Evolutionary conservation across 2,888 invertebrate species (phyloP).

Genomic region (Balanococcus diminutus): DNA sequence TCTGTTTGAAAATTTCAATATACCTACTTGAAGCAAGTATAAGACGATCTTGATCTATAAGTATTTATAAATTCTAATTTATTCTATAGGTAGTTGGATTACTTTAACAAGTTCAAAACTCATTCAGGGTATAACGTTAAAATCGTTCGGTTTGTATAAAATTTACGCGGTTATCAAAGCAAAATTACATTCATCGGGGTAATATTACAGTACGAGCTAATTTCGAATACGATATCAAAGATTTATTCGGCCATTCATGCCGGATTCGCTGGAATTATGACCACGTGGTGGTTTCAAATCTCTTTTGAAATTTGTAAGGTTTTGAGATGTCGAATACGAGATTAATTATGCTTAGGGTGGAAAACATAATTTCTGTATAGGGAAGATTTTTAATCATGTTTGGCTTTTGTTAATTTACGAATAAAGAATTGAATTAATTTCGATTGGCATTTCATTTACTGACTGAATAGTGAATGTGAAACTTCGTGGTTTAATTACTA

Average conservation of each 20-base stretch:
- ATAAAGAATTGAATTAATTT: too few species aligned
- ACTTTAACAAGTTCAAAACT: not conserved
- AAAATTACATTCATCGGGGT: not conserved
- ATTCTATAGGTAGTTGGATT: not conserved
- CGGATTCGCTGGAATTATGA: not conserved
- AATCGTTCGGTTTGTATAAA: not conserved
- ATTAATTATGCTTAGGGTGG: too few species aligned
- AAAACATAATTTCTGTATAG: too few species aligned
- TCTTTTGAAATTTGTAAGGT: too few species aligned
- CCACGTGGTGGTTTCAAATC: too few species aligned
- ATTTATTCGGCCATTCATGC: not conserved
- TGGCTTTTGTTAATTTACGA: too few species aligned
- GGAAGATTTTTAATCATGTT: too few species aligned
- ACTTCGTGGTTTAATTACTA: too few species aligned
- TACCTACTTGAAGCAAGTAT: not conserved
- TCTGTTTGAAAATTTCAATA: not conserved
- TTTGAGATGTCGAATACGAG: too few species aligned
- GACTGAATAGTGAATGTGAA: too few species aligned
- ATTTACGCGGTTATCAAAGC: not conserved
- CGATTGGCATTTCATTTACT: too few species aligned
- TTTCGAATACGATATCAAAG: not conserved
- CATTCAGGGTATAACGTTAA: not conserved
- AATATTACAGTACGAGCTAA: not conserved
- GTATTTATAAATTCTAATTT: not conserved
- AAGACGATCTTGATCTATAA: too few species aligned